Conservation (phyloP, 2,888 invertebrate species). For the Tipula unca region DNA sequence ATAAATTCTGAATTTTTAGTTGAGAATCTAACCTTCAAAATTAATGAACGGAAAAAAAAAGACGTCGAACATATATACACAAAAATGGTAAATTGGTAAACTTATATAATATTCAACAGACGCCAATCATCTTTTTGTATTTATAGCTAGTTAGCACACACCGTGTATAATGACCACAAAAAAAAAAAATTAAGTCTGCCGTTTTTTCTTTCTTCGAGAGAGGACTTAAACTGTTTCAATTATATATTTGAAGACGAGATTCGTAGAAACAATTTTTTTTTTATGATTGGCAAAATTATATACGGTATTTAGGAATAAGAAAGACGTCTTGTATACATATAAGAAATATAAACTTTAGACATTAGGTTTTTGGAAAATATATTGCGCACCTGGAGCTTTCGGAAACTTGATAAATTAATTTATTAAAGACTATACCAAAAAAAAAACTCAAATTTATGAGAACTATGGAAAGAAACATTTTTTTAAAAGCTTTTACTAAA, state of each 20-base stretch:
- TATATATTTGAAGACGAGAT: not conserved
- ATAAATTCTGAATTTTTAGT: not conserved
- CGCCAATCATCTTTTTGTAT: not conserved
- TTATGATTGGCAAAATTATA: not conserved
- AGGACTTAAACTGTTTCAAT: not conserved
- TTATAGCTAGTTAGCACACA: not conserved
- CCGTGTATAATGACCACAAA: not conserved
- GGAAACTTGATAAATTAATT: not conserved
- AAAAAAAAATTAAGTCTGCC: not conserved
- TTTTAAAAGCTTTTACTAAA: too few relatives aligned
- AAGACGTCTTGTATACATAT: not conserved
- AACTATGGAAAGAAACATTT: too few relatives aligned
- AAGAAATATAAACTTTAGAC: not conserved
- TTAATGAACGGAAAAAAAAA: not conserved
- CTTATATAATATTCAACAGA: constrained; percentile 3
- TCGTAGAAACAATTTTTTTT: not conserved
- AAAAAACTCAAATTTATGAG: too few relatives aligned
- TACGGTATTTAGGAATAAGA: not conserved
- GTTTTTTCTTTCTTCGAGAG: not conserved
- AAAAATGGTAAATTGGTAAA: not conserved
- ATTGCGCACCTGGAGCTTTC: not conserved
- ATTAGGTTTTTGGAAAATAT: not conserved
- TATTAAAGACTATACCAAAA: too few relatives aligned
- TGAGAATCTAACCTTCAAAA: not conserved
- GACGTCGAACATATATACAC: not conserved